These are phyloP conservation scores for Drosophila tristis DNA, from an alignment of 1,140 invertebrate species.

Conservation along the genomic window DNA sequence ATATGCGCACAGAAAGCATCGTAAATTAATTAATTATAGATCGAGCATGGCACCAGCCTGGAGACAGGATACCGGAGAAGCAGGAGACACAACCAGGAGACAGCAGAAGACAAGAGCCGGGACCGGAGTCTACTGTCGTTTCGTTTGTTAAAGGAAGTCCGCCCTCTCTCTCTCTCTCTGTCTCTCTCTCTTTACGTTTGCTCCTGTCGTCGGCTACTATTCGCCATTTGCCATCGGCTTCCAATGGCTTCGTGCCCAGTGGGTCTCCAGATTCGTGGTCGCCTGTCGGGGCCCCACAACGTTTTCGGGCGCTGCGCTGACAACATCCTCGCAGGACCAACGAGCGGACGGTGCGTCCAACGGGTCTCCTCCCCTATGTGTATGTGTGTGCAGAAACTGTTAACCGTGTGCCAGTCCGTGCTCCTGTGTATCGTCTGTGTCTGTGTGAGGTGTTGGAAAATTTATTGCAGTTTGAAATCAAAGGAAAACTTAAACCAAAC, in stretches of 20 bases:
- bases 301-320: slow-evolving; percentile 81
- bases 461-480: slow-evolving; percentile 72
- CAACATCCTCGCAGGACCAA: slow-evolving; percentile 79
- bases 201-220: neutral
- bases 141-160: slow-evolving; percentile 12
- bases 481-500: slow-evolving; percentile 37
- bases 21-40: slow-evolving; percentile 75
- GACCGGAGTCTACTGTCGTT: neutral
- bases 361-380: slow-evolving; percentile 37
- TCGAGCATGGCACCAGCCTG: slow-evolving; percentile 19
- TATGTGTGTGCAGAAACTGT: slow-evolving; percentile 57
- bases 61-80: neutral
- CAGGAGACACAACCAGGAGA: slow-evolving; percentile 3
- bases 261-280: slow-evolving; percentile 45
- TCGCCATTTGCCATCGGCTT: slow-evolving; percentile 18
- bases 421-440: slow-evolving; percentile 28
- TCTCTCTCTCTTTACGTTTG: slow-evolving; percentile 9
- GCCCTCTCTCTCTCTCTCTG: no score
- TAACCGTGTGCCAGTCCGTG: slow-evolving; percentile 40
- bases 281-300: slow-evolving; percentile 62
- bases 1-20: slow-evolving; percentile 42
- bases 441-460: slow-evolving; percentile 63
- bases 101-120: slow-evolving; percentile 2
- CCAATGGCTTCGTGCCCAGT: slow-evolving; percentile 32
- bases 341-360: slow-evolving; percentile 74